These are phyloP conservation scores for Chelon labrosus DNA, from an alignment of 2,797 vertebrate genomes.

Conservation along the genomic window DNA sequence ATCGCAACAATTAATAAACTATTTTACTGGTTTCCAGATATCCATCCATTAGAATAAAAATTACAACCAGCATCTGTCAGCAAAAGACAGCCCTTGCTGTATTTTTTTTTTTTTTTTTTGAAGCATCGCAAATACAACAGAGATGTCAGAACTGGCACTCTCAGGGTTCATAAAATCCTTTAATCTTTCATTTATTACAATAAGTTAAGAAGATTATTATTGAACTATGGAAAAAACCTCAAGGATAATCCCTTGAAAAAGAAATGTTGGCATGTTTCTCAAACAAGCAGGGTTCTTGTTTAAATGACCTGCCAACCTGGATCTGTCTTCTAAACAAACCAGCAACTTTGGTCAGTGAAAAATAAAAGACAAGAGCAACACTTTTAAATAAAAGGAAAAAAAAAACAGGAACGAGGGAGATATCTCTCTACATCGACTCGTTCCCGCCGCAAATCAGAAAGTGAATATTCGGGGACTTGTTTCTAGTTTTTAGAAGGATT, in stretches of 20 bases:
- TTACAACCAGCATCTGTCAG: slow-evolving; percentile 19
- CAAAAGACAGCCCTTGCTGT: slow-evolving; percentile 1
- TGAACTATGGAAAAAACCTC: slow-evolving; percentile 82
- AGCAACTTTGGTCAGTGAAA: slow-evolving; percentile 30
- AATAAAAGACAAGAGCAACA: slow-evolving; percentile 22
- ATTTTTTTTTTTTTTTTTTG: slow-evolving; percentile 42
- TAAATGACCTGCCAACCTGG: slow-evolving; percentile 66
- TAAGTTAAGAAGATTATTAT: slow-evolving; percentile 85
- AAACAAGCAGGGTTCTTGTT: slow-evolving; percentile 67
- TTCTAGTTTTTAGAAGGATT: slow-evolving; percentile 70
- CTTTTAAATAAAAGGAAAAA: slow-evolving; percentile 2
- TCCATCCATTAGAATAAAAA: slow-evolving; percentile 32
- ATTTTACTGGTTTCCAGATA: slow-evolving; percentile 26
- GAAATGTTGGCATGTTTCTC: slow-evolving; percentile 74
- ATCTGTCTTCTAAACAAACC: slow-evolving; percentile 63
- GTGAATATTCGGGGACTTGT: slow-evolving; percentile 51
- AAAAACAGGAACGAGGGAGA: slow-evolving; percentile 5
- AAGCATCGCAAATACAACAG: slow-evolving; percentile 55
- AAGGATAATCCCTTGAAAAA: slow-evolving; percentile 80
- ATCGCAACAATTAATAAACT: slow-evolving; percentile 49
- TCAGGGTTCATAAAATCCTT: slow-evolving; percentile 71
- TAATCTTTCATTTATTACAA: slow-evolving; percentile 86
- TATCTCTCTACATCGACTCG: slow-evolving; percentile 10
- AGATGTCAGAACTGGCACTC: slow-evolving; percentile 69
- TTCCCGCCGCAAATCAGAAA: slow-evolving; percentile 40